These are phyloP conservation scores for Proterorhinus semilunaris DNA, from an alignment of 2,113 vertebrate genomes.

Conservation along the genomic window DNA sequence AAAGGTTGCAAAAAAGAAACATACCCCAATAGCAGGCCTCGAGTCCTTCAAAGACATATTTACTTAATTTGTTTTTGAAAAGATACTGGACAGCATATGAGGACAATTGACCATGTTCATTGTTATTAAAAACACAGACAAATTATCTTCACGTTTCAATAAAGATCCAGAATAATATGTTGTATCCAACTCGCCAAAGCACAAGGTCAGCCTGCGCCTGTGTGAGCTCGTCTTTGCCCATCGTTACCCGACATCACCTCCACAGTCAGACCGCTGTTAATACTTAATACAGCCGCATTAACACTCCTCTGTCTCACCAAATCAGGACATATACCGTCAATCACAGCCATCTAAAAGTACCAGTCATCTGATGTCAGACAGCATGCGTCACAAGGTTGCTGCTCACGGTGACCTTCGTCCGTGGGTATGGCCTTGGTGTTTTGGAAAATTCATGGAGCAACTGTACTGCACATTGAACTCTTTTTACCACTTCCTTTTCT, in stretches of 20 bases:
- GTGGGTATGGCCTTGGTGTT: too few species aligned
- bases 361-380: constrained; percentile 38
- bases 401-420: too few species aligned
- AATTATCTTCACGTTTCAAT: constrained; percentile 12
- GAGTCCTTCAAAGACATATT: constrained; percentile 20
- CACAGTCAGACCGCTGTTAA: constrained; percentile 53
- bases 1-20: constrained; percentile 45
- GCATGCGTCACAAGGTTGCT: constrained; percentile 9
- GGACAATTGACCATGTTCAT: background rate
- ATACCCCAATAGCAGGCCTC: constrained; percentile 26
- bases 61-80: constrained; percentile 14
- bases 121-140: constrained; percentile 53
- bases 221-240: constrained; percentile 56
- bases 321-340: constrained; percentile 35
- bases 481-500: too few species aligned
- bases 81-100: constrained; percentile 12
- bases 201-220: constrained; percentile 63
- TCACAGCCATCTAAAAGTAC: constrained; percentile 33
- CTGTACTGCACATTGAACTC: too few species aligned
- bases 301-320: constrained; percentile 27
- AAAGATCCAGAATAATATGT: constrained; percentile 56
- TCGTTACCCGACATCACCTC: constrained; percentile 70
- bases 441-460: too few species aligned
- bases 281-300: constrained; percentile 51
- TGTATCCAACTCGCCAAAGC: constrained; percentile 53